A percentile compares a stretch with the other conserved stretches of the same genome.
These are phyloP conservation scores for Centropus bengalensis DNA, from an alignment of 2,113 vertebrate species.

Conservation along the genomic window DNA sequence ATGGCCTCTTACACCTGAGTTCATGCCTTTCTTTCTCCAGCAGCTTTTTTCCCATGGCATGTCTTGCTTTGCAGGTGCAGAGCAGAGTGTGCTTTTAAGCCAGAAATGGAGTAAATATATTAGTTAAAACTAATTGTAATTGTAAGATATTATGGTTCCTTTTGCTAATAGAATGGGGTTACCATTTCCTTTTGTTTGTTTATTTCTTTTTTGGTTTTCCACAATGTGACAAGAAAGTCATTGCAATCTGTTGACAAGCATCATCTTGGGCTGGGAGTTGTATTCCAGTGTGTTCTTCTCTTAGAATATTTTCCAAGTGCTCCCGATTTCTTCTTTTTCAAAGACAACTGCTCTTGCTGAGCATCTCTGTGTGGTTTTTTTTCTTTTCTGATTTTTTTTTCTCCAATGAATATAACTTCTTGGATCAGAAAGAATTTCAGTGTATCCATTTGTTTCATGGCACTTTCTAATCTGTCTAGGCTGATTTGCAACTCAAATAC, in stretches of 20 bases:
- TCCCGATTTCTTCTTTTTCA: background rate
- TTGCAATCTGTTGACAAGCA: background rate
- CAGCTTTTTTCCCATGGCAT: background rate
- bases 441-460: background rate
- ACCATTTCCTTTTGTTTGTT: background rate
- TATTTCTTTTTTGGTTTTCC: background rate
- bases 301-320: background rate
- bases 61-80: background rate
- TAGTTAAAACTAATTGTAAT: background rate
- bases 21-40: background rate
- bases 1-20: background rate
- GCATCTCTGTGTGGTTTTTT: background rate
- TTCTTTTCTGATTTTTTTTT: background rate
- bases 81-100: background rate
- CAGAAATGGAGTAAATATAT: background rate
- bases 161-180: background rate
- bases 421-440: background rate
- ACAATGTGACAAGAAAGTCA: background rate
- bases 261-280: background rate
- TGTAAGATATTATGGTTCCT: background rate
- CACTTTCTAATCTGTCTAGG: background rate
- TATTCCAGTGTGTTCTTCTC: background rate
- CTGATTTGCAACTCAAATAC: constrained; percentile 35
- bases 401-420: background rate
- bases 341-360: background rate